phyloP scores from a whole-genome alignment of 2,888 invertebrate species.

The Andrena camellia region DNA sequence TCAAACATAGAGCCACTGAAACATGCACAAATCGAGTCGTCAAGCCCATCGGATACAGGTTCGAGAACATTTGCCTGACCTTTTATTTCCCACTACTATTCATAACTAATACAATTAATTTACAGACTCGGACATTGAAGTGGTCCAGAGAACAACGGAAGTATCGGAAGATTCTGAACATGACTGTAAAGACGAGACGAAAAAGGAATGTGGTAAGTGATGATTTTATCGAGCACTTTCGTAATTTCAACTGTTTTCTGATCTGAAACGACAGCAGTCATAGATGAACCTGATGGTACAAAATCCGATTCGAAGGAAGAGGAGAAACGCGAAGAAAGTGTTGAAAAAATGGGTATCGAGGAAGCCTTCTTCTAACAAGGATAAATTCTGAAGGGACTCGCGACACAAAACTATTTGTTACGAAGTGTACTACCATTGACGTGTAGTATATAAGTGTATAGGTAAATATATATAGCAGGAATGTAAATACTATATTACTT shows the following conservation, averaged over 20 bases:
- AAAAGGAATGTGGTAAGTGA: slow-evolving; percentile 39
- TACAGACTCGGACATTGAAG: slow-evolving; percentile 83
- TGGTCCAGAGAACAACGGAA: slow-evolving; percentile 80
- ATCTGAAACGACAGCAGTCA: neutral
- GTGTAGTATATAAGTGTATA: slow-evolving; percentile 18
- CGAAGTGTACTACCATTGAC: slow-evolving; percentile 19
- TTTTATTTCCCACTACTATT: neutral
- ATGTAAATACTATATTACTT: slow-evolving; percentile 54
- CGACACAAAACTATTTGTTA: slow-evolving; percentile 36
- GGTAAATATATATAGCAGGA: slow-evolving; percentile 21
- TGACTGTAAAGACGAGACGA: slow-evolving; percentile 4
- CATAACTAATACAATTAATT: slow-evolving; percentile 25
- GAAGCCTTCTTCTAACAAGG: slow-evolving; percentile 40
- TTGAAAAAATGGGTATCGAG: slow-evolving; percentile 61
- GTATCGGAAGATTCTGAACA: slow-evolving; percentile 68
- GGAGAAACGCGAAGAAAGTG: slow-evolving; percentile 18
- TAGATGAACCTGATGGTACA: slow-evolving; percentile 11
- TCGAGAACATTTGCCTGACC: slow-evolving; percentile 14
- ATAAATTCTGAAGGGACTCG: neutral
- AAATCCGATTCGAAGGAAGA: slow-evolving; percentile 12
- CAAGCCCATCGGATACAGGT: slow-evolving; percentile 77
- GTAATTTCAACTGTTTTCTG: neutral
- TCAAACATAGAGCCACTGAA: slow-evolving; percentile 40
- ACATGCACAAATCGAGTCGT: slow-evolving; percentile 56
- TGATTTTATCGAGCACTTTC: neutral